Percentiles rank a stretch among this genome's conserved stretches.
Conservation (phyloP, 2,113 vertebrate species). For the Felis catus region F.catus_Fca126_mat1.0 CM031416.1:114220501-114221000, state of each 20-base stretch:
- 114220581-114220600: constrained; percentile 36
- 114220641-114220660: constrained; percentile 26
- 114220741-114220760: no score
- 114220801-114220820: no score
- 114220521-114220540: constrained; percentile 1
- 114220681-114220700: neutral
- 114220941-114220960: constrained; percentile 2
- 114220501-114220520: neutral
- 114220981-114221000: neutral
- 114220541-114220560: neutral
- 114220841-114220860: no score
- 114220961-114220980: neutral
- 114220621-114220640: constrained; percentile 30
- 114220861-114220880: no score
- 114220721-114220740: no score
- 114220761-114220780: no score
- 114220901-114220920: constrained; percentile 30
- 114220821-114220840: no score
- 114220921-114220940: neutral
- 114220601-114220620: neutral
- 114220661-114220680: neutral
- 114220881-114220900: no score
- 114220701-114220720: no score
- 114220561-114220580: constrained; percentile 22
- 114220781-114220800: no score